These are phyloP conservation scores for Laothoe populi DNA, from an alignment of 2,888 invertebrate genomes.

Conservation along the genomic window DNA sequence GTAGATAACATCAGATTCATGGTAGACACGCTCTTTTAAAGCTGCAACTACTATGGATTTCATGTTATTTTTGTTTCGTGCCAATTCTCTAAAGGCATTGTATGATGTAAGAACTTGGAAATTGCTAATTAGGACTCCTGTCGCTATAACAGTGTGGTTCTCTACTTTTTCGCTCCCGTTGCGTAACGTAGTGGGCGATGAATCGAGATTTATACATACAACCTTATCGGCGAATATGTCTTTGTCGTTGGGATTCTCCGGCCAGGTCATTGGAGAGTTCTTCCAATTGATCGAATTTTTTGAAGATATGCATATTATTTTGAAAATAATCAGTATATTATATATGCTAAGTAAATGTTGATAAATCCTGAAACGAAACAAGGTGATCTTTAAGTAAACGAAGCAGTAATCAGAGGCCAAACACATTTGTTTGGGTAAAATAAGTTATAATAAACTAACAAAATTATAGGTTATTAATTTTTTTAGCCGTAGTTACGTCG, in stretches of 20 bases:
- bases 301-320: not conserved
- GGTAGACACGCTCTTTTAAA: not conserved
- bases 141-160: conserved; percentile 5
- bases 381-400: not conserved
- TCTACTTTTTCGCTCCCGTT: not conserved
- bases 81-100: conserved; percentile 22
- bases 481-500: too few relatives aligned
- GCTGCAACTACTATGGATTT: not conserved
- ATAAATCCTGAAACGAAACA: conserved; percentile 1
- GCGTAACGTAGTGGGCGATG: not conserved
- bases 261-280: not conserved
- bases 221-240: conserved; percentile 1
- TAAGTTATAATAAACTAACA: too few relatives aligned
- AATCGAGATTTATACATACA: conserved; percentile 5
- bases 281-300: not conserved
- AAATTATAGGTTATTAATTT: too few relatives aligned
- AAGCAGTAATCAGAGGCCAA: not conserved
- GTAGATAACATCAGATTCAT: not conserved
- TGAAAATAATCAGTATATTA: not conserved
- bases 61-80: not conserved
- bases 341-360: not conserved
- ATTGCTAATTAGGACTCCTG: conserved; percentile 11
- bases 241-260: not conserved
- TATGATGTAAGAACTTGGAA: conserved; percentile 7
- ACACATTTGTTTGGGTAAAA: too few relatives aligned